These are phyloP conservation scores for Oostethus manadensis DNA, from an alignment of 2,113 vertebrate species.

Conservation along the genomic window DNA sequence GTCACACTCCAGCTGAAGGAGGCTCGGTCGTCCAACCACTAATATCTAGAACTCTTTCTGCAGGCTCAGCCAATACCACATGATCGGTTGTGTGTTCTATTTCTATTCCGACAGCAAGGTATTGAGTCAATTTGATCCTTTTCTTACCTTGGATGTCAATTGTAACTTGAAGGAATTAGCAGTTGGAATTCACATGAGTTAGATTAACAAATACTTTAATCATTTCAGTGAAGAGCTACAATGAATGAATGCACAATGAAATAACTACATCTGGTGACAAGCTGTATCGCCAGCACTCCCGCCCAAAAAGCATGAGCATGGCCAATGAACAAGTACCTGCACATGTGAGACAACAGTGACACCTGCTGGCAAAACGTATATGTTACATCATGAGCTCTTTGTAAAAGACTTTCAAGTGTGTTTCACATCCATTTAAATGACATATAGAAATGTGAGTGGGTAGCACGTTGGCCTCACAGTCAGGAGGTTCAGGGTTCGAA, in stretches of 20 bases:
- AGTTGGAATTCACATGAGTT: too few relatives aligned
- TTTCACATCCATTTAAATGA: background rate
- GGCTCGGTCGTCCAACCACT: slow-evolving; percentile 17
- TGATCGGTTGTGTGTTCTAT: slow-evolving; percentile 5
- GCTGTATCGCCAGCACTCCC: too few relatives aligned
- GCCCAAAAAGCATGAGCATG: background rate
- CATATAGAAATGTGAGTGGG: background rate
- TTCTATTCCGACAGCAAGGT: background rate
- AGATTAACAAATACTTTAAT: too few relatives aligned
- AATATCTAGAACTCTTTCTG: slow-evolving; percentile 25
- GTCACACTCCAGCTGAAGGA: slow-evolving; percentile 34
- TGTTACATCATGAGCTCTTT: slow-evolving; percentile 20
- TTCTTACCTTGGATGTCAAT: too few relatives aligned
- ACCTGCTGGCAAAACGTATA: slow-evolving; percentile 39
- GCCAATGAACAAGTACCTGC: background rate
- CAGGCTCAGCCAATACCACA: background rate
- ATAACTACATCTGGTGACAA: too few relatives aligned
- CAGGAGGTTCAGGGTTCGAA: too few relatives aligned
- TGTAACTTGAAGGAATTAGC: too few relatives aligned
- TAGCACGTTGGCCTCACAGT: too few relatives aligned
- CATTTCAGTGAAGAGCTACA: too few relatives aligned
- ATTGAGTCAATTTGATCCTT: background rate
- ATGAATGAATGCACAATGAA: too few relatives aligned
- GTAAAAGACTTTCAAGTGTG: background rate
- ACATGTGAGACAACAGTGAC: slow-evolving; percentile 15